Conservation (phyloP, 2,113 vertebrate genomes). For the Eclectus roratus region DNA sequence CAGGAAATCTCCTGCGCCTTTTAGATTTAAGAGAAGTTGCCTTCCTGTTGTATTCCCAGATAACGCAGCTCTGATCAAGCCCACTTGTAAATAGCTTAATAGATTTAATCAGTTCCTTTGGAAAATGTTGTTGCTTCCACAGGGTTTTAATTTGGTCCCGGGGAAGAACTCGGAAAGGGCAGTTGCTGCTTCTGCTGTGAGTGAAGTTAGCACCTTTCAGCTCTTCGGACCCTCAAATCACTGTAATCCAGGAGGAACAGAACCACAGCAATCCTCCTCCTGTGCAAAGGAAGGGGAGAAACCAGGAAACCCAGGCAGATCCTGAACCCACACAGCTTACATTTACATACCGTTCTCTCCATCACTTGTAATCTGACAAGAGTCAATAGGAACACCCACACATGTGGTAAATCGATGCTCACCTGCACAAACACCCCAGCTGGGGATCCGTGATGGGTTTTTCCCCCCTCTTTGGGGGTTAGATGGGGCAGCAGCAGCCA, state of each 20-base stretch:
- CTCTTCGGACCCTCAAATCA: not conserved
- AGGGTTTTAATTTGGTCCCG: not conserved
- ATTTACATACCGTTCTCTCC: not conserved
- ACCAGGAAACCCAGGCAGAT: constrained; percentile 32
- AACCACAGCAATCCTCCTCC: not conserved
- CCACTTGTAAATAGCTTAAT: constrained; percentile 54
- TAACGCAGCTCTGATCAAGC: constrained; percentile 35
- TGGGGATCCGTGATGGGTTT: not conserved
- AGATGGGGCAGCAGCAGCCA: not conserved
- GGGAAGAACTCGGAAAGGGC: not conserved
- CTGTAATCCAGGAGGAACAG: not conserved
- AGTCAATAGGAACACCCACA: constrained; percentile 55
- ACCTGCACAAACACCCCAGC: not conserved
- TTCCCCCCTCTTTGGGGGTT: not conserved
- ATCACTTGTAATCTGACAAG: constrained; percentile 8
- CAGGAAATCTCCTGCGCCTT: constrained; percentile 63
- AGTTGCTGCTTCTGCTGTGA: not conserved
- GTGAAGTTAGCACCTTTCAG: not conserved
- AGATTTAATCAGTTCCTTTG: constrained; percentile 62
- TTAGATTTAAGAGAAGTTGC: constrained; percentile 56
- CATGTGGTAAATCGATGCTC: not conserved
- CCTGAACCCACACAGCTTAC: not conserved
- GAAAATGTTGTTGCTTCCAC: constrained; percentile 75
- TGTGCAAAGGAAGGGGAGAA: not conserved
- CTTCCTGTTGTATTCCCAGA: constrained; percentile 67